Evolutionary conservation across 2,797 vertebrate genomes (phyloP).

Genomic region (Petrocephalus sullivani): DNA sequence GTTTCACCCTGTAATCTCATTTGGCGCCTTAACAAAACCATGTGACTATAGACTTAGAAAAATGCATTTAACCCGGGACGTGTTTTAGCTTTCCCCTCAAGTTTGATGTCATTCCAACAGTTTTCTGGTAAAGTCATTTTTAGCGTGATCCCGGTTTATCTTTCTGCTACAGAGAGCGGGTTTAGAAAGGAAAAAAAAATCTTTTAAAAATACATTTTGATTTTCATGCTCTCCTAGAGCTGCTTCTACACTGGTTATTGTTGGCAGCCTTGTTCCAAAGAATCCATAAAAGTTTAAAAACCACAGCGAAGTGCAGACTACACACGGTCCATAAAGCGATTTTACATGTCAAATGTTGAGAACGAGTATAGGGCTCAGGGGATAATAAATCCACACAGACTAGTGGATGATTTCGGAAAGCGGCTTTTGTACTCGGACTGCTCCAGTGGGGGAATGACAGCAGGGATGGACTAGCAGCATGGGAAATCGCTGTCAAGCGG

Average conservation of each 20-base stretch:
- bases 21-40: not conserved
- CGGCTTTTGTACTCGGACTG: not conserved
- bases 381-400: not conserved
- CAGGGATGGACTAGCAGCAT: not conserved
- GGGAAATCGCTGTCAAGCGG: not conserved
- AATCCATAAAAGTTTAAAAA: constrained; percentile 25
- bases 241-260: constrained; percentile 16
- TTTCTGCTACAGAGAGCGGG: not conserved
- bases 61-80: not conserved
- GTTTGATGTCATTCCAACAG: not conserved
- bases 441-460: not conserved
- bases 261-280: constrained; percentile 6
- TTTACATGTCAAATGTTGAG: constrained; percentile 7
- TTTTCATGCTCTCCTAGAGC: not conserved
- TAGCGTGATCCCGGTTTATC: not conserved
- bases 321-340: constrained; percentile 2
- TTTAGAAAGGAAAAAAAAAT: not conserved
- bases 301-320: not conserved
- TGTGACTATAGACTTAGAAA: not conserved
- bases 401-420: not conserved
- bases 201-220: constrained; percentile 8
- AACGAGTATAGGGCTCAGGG: not conserved
- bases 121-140: constrained; percentile 5
- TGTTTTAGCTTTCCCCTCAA: not conserved
- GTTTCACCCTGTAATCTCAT: constrained; percentile 28